Percentiles rank a stretch among this genome's conserved stretches.
Conservation (phyloP, 2,888 invertebrate species). For the Halocaridina rubra region DNA sequence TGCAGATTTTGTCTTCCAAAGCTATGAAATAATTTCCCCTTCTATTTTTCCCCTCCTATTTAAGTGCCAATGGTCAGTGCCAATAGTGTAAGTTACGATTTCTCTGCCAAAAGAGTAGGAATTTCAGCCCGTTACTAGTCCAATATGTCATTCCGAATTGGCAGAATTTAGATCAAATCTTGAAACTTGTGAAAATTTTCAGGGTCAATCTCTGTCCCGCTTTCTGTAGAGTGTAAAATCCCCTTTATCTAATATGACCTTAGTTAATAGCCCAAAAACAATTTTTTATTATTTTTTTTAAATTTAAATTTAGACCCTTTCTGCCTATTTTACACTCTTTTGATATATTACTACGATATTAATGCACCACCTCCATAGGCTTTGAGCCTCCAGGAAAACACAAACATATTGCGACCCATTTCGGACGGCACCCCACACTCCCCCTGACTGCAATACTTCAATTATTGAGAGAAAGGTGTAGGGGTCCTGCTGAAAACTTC, state of each 20-base stretch:
- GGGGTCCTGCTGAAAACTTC: not conserved
- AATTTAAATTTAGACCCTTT: too few species aligned
- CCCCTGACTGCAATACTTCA: conserved; percentile 9
- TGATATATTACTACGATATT: not conserved
- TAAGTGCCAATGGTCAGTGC: not conserved
- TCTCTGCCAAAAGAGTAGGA: not conserved
- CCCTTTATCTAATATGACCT: too few species aligned
- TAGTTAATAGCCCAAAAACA: too few species aligned
- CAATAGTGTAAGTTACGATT: conserved; percentile 21
- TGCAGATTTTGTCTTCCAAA: too few species aligned
- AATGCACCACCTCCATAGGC: not conserved
- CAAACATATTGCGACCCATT: conserved; percentile 18
- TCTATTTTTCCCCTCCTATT: too few species aligned
- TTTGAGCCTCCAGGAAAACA: conserved; percentile 21
- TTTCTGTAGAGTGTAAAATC: too few species aligned
- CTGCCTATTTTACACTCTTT: too few species aligned
- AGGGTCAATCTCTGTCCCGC: not conserved
- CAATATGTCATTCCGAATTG: not conserved
- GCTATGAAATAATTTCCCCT: not conserved
- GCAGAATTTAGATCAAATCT: not conserved
- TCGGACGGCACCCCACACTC: conserved; percentile 10
- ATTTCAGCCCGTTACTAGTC: not conserved
- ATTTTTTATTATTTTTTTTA: too few species aligned
- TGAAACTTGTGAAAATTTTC: not conserved
- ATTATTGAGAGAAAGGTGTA: conserved; percentile 18